Evolutionary conservation across 2,113 vertebrate genomes (phyloP), one percentile per base, ranked within the genome.

Genomic region (Catagonus wagneri): DNA sequence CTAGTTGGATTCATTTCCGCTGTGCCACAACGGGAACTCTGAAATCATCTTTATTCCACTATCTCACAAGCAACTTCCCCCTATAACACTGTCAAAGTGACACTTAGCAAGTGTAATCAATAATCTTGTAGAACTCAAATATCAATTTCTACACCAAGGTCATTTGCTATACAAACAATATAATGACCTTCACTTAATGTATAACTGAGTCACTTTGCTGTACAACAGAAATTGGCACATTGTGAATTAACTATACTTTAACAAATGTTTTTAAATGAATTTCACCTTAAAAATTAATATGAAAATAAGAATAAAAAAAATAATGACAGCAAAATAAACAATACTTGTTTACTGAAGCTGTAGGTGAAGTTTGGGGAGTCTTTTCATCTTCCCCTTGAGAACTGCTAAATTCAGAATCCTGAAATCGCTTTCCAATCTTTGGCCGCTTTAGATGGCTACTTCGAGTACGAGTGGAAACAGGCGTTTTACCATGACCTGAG

Each of bases 391-490:
- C 95, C 69, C 72, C 92, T 97, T 92, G 95, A 34, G 93, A 96
- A 97, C 74, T 39, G 91, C 68, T 96, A 88, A 89, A 81, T 76
- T 97, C 96, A 89, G 96, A 84, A 91, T 98, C 97, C 63, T 93
- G 96, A 75, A 87, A 96, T 15, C 6, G 85, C 92, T 74, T 98
- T 56, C 97, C 98, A 79, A 98, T 93, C 93, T 97, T 98, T 52
- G 98, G 98, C 63, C 98, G 98, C 93, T 98, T 99, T 27, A 99
- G 95, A 60, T 98, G 61, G 94, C 97, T 96, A 75, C 97, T 97
- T 96, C 98, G 97, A 44, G 94, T 97, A 92, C 96, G 95, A 90
- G 97, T 44, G 23, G 96, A 75, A 97, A 96, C 88, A 3, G 96
- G 63, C 66, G 76, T 83, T 32, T 96, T 65, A 3, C 96, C 97